Conservation (phyloP, 2,888 invertebrate species). For the Prenolepis imparis region DNA sequence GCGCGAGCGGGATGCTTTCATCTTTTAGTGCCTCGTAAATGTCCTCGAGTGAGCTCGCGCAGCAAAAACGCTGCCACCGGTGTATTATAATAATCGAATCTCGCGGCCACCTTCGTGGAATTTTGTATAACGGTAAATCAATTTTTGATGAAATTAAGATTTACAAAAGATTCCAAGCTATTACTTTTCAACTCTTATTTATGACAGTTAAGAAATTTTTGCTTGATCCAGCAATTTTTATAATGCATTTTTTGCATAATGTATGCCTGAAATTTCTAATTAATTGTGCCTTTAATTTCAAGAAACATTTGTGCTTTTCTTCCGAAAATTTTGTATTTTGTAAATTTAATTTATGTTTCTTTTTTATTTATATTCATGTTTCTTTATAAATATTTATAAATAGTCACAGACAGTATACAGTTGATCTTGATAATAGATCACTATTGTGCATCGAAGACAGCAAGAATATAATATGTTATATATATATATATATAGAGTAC, state of each 20-base stretch:
- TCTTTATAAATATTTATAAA: conserved; percentile 1
- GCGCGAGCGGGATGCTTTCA: conserved; percentile 31
- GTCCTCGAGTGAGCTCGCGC: conserved; percentile 51
- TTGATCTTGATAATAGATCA: background rate
- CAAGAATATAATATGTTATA: conserved; percentile 5
- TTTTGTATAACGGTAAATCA: conserved; percentile 12
- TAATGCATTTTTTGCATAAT: background rate
- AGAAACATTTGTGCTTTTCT: background rate
- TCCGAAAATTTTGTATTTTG: background rate
- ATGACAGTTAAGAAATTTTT: background rate
- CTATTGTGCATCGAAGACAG: background rate
- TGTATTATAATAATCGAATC: conserved; percentile 38
- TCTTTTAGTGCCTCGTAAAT: conserved; percentile 68
- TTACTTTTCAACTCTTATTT: background rate
- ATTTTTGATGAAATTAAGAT: background rate
- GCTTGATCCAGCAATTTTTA: background rate
- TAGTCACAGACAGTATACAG: background rate
- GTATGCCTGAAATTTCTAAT: background rate
- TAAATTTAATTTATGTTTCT: background rate
- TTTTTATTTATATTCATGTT: background rate
- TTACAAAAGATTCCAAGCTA: background rate
- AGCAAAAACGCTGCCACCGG: conserved; percentile 25
- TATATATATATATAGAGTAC: background rate
- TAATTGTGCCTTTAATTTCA: background rate
- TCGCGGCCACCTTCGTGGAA: background rate